Base-by-base conservation (phyloP, 2,113 vertebrate genomes). In the Coryphaenoides rupestris region DNA sequence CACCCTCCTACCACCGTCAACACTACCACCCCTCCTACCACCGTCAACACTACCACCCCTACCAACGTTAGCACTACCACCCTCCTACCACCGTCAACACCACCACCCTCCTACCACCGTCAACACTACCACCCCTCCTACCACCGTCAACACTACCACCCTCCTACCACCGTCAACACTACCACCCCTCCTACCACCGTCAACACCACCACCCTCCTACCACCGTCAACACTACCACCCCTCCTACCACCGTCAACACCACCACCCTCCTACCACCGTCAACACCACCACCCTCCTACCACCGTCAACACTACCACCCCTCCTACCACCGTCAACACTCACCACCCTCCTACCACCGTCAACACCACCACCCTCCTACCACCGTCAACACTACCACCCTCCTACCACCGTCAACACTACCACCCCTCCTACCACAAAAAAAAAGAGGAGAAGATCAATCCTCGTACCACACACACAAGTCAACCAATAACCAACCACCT, bases 1-100 rank as follows among this genome's bases (percentile, higher is more conserved):
- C 66, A 40, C 70, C 69, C 68, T 66, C 19, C 50, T 53, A 21
- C 12, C 62, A 64, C 65, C 62, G 60, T 55, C 60, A n/a, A n/a
- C n/a, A n/a, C n/a, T n/a, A n/a, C n/a, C n/a, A n/a, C n/a, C n/a
- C 40, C 45, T 71, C n/a, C 45, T n/a, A 62, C 40, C 68, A 12
- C 49, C 15, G 12, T 33, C 28, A 12, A 52, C 15, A 7, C 50
- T 17, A n/a, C n/a, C 2, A 9, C 17, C 50, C 17, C 16, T 17
- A n/a, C n/a, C n/a, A n/a, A n/a, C n/a, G n/a, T n/a, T n/a, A n/a
- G n/a, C n/a, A n/a, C n/a, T n/a, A n/a, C 50, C 13, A 17, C 17
- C 13, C 50, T 17, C 17, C 50, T 5, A 12, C 49, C 49, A 52
- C 5, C 13, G 49, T 28, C 50, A n/a, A 40, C 45, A 59, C 46